Conservation (phyloP, 2,888 invertebrate genomes). For the Bedellia somnulentella region DNA sequence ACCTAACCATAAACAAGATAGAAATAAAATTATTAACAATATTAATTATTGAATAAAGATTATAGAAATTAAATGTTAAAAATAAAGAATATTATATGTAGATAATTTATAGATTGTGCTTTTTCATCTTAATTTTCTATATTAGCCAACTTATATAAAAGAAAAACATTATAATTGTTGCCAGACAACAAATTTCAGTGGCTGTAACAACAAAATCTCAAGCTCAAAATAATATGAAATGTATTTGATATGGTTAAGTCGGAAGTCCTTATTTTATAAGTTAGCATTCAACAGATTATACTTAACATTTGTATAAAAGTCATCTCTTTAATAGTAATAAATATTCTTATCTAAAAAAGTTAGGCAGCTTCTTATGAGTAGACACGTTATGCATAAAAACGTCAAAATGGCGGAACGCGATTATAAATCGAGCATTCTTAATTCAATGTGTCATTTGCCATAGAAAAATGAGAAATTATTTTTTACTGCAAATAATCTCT, state of each 20-base stretch:
- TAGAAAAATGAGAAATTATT: no score
- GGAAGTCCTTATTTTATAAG: constrained; percentile 49
- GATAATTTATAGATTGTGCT: no score
- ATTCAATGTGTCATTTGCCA: constrained; percentile 4
- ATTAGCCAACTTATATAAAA: constrained; percentile 44
- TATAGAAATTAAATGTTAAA: constrained; percentile 33
- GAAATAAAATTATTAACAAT: constrained; percentile 57
- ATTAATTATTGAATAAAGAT: constrained; percentile 29
- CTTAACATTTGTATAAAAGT: constrained; percentile 61
- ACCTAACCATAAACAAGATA: constrained; percentile 33
- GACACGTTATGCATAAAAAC: constrained; percentile 36
- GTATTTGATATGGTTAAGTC: constrained; percentile 46
- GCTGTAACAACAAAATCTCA: constrained; percentile 13
- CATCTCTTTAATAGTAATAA: constrained; percentile 56
- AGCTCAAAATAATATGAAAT: constrained; percentile 16
- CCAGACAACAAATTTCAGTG: constrained; percentile 12
- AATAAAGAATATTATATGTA: no score
- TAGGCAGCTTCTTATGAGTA: constrained; percentile 43
- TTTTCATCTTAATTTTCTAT: constrained; percentile 42
- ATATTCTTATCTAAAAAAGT: constrained; percentile 58
- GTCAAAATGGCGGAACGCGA: constrained; percentile 26
- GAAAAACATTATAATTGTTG: constrained; percentile 13
- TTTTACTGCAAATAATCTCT: no score
- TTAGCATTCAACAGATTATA: constrained; percentile 51
- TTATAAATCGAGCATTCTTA: constrained; percentile 21